phyloP scores from a whole-genome alignment of 2,113 vertebrate species.

The Nothoprocta perdicaria region DNA sequence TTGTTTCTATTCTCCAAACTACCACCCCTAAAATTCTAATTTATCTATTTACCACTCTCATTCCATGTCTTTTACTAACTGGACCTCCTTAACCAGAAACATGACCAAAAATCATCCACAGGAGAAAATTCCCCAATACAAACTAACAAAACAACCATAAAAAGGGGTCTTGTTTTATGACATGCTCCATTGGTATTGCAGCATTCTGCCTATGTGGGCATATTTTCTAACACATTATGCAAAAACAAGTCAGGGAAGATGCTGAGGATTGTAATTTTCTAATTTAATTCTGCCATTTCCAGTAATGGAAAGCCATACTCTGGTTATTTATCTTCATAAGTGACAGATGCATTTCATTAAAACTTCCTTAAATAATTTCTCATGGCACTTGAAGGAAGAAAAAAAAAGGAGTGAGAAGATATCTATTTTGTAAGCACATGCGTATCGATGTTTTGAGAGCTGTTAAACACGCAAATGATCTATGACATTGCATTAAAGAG shows the following conservation, averaged over 20 bases:
- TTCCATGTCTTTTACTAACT: background rate
- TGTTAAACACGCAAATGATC: conserved; percentile 67
- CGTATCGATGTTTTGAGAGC: conserved; percentile 69
- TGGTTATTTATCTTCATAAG: conserved; percentile 82
- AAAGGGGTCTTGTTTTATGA: conserved; percentile 66
- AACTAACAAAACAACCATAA: conserved; percentile 65
- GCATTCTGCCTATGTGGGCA: conserved; percentile 81
- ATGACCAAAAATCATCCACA: conserved; percentile 3
- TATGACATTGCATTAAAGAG: conserved; percentile 70
- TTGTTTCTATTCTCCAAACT: background rate
- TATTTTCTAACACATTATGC: conserved; percentile 84
- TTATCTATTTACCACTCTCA: background rate
- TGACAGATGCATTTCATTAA: conserved; percentile 86
- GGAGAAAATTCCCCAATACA: conserved; percentile 55
- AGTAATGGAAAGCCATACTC: conserved; percentile 83
- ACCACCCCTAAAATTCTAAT: background rate
- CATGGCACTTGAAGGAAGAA: conserved; percentile 72
- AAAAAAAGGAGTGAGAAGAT: conserved; percentile 59
- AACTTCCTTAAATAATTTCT: conserved; percentile 83
- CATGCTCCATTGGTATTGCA: conserved; percentile 64
- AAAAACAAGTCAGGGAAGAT: conserved; percentile 82
- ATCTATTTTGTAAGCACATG: conserved; percentile 69
- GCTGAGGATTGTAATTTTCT: conserved; percentile 83
- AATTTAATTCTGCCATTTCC: conserved; percentile 86
- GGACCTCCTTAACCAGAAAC: background rate